Base-by-base conservation (phyloP, 64 coral and sea anemone genomes). In the Pachyseris speciosa region DNA sequence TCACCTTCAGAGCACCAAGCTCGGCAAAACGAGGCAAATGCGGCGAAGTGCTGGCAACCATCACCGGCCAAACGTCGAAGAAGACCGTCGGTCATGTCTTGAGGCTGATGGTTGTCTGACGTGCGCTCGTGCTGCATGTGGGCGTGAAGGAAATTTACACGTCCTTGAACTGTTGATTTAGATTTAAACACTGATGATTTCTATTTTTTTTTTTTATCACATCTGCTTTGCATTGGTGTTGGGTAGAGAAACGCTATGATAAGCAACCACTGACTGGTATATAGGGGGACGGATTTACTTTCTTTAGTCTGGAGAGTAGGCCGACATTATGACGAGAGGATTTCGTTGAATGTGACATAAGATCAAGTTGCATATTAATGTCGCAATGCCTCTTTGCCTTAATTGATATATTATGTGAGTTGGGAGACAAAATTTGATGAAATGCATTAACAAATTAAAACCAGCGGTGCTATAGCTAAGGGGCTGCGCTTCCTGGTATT, bases 41-140 rank as follows among this genome's bases (percentile, higher is more conserved):
- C 4, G 28, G 76, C n/a, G 37, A 73, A 12, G 70, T 88, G 25
- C 36, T 75, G 55, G 86, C 43, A 27, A 76, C 53, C 20, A 59
- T 74, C 26, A 88, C 53, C 13, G 71, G 86, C 29, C 55, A 30
- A 22, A 88, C 7, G 13, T 88, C 69, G 3, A 73, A 70, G 38
- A 64, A 31, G 16, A 75, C 53, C 19, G 67, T 45, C 15, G 38
- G 52, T 7, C 86, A 76, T 25, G 25, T 76, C 2, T 24, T 88
- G 25, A 88, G 74, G 16, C 29, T 88, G 25, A 88, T 88, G 30
- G 51, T 88, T 12, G 86, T 48, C 41, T 86, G 50, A 86, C 40
- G 15, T 7, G 4, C 19, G 2, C 69, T 2, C 5, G 19, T 10
- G 36, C 4, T 57, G 52, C 52, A 13, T 5, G 52, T 20, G 15